Evolutionary conservation across 2,888 invertebrate species (phyloP).

Genomic region (Alcis repandata): DNA sequence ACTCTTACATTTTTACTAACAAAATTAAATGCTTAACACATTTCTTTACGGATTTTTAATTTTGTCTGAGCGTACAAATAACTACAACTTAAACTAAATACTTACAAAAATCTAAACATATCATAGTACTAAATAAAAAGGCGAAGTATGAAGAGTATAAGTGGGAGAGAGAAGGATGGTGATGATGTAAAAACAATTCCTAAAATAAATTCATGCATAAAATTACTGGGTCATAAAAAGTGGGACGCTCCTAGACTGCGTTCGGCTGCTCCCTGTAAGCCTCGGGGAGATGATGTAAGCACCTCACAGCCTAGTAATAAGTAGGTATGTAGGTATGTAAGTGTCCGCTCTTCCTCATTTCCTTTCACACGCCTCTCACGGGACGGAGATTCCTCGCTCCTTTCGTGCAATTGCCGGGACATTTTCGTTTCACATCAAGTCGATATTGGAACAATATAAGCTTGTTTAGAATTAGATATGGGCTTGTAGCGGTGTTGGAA

Average conservation of each 20-base stretch:
- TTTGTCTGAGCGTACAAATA: too few species aligned
- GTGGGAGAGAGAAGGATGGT: too few species aligned
- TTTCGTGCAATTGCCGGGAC: not conserved
- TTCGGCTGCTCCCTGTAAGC: not conserved
- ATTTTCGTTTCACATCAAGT: not conserved
- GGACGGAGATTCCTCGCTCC: not conserved
- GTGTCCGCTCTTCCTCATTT: slow-evolving; percentile 20
- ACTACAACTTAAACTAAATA: too few species aligned
- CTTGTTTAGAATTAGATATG: not conserved
- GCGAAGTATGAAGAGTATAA: too few species aligned
- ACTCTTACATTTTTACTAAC: too few species aligned
- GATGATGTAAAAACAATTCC: too few species aligned
- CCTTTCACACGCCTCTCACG: slow-evolving; percentile 16
- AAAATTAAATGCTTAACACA: too few species aligned
- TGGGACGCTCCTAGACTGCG: not conserved
- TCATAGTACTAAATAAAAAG: too few species aligned
- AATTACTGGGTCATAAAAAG: not conserved
- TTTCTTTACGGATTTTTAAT: too few species aligned
- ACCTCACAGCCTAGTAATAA: slow-evolving; percentile 2
- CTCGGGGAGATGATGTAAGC: not conserved
- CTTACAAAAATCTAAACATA: too few species aligned
- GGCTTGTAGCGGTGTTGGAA: too few species aligned
- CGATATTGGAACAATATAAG: not conserved
- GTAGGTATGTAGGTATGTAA: not conserved
- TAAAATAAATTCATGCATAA: not conserved